Evolutionary conservation across 2,797 vertebrate species (phyloP).

Genomic region (Mycteria americana): DNA sequence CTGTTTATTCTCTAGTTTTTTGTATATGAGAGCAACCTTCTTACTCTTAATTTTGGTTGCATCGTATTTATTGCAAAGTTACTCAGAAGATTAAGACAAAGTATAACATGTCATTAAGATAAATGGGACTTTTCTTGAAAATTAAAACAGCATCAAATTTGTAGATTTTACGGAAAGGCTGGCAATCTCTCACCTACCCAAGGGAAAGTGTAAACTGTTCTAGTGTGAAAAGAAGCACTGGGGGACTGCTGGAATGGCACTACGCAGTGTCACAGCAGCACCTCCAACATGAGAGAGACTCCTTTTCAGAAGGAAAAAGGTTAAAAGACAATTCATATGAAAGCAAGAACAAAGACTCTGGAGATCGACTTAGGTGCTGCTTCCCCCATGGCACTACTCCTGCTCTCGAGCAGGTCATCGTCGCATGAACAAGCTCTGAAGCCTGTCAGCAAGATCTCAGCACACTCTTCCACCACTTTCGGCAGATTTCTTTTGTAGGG

Average conservation of each 20-base stretch:
- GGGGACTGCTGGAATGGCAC: background rate
- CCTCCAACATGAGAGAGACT: background rate
- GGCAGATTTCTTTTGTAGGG: background rate
- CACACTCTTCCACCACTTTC: background rate
- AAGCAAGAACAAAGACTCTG: background rate
- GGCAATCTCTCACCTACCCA: background rate
- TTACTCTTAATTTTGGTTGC: background rate
- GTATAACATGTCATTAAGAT: background rate
- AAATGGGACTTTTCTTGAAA: background rate
- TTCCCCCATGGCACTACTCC: background rate
- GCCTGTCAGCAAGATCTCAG: background rate
- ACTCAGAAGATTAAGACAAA: background rate
- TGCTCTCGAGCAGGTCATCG: background rate
- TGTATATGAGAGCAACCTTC: background rate
- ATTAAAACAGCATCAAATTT: background rate
- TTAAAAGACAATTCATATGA: background rate
- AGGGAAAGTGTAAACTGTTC: background rate
- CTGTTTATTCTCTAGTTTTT: background rate
- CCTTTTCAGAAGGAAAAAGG: background rate
- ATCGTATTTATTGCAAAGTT: background rate
- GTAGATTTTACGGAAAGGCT: background rate
- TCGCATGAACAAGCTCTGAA: background rate
- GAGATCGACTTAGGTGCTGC: background rate
- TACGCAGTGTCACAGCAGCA: background rate
- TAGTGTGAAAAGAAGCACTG: background rate